These are phyloP conservation scores for Tiliacea citrago DNA, from an alignment of 2,888 invertebrate species.

Conservation along the genomic window DNA sequence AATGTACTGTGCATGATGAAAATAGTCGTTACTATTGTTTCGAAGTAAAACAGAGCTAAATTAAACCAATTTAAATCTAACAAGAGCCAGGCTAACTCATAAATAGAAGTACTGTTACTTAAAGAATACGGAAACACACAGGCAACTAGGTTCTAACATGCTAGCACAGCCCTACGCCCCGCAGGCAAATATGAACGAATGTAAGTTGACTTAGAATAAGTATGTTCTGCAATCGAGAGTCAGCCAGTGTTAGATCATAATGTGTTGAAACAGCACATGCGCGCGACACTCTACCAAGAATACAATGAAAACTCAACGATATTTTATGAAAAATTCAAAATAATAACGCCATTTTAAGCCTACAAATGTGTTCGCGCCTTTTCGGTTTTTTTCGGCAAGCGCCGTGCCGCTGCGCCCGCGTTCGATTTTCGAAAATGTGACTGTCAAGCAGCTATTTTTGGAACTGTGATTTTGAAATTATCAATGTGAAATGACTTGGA, in stretches of 20 bases:
- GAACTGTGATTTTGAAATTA: constrained; percentile 64
- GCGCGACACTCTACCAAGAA: constrained; percentile 80
- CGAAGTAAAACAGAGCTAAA: constrained; percentile 4
- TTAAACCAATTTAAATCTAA: constrained; percentile 38
- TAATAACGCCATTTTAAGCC: constrained; percentile 63
- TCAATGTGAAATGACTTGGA: constrained; percentile 63
- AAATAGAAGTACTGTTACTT: constrained; percentile 54
- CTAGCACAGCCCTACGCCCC: constrained; percentile 88
- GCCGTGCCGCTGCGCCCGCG: constrained; percentile 55
- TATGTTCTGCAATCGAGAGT: constrained; percentile 90
- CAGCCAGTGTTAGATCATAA: constrained; percentile 91
- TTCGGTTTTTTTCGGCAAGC: constrained; percentile 64
- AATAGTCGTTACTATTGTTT: not conserved
- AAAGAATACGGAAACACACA: constrained; percentile 60
- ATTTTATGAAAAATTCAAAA: constrained; percentile 65
- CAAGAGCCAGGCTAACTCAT: constrained; percentile 33
- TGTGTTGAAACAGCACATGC: constrained; percentile 90
- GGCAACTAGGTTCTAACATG: constrained; percentile 76
- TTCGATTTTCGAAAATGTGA: constrained; percentile 75
- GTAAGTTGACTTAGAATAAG: constrained; percentile 91
- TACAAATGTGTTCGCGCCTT: constrained; percentile 71
- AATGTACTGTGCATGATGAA: not conserved
- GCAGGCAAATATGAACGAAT: constrained; percentile 91
- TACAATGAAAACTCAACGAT: constrained; percentile 83
- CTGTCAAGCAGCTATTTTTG: constrained; percentile 69